These are phyloP conservation scores for Zaprionus nigranus DNA, from an alignment of 1,140 invertebrate genomes.

Conservation along the genomic window DNA sequence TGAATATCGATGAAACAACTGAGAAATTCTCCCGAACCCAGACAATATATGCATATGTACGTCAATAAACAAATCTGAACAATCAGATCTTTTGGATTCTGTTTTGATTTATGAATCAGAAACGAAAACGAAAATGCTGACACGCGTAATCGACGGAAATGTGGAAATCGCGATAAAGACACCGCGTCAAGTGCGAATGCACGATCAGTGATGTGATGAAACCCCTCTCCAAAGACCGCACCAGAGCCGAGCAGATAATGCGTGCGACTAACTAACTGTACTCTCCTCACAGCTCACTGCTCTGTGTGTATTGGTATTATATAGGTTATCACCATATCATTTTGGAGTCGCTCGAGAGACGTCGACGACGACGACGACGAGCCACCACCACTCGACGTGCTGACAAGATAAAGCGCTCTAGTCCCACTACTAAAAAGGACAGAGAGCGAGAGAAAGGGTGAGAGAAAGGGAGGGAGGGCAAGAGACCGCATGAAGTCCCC, in stretches of 20 bases:
- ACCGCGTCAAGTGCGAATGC: slow-evolving; percentile 4
- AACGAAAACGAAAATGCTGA: slow-evolving; percentile 15
- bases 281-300: not conserved
- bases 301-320: slow-evolving; percentile 43
- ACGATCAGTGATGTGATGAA: slow-evolving; percentile 40
- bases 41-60: not conserved
- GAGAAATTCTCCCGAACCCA: slow-evolving; percentile 19
- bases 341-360: slow-evolving; percentile 24
- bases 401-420: slow-evolving; percentile 71
- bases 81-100: not conserved
- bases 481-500: slow-evolving; percentile 1
- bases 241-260: slow-evolving; percentile 49
- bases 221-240: slow-evolving; percentile 19
- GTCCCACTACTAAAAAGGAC: slow-evolving; percentile 53
- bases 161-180: slow-evolving; percentile 27
- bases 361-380: slow-evolving; percentile 7
- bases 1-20: slow-evolving; percentile 16
- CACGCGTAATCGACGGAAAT: slow-evolving; percentile 39
- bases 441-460: slow-evolving; percentile 25
- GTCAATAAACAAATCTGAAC: slow-evolving; percentile 31
- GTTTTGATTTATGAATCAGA: slow-evolving; percentile 66
- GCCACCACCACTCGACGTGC: slow-evolving; percentile 35
- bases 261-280: slow-evolving; percentile 62
- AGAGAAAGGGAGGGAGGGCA: slow-evolving; percentile 1
- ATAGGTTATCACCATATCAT: slow-evolving; percentile 76